Evolutionary conservation across 2,797 vertebrate species (phyloP).

Genomic region (Euthynnus affinis): DNA sequence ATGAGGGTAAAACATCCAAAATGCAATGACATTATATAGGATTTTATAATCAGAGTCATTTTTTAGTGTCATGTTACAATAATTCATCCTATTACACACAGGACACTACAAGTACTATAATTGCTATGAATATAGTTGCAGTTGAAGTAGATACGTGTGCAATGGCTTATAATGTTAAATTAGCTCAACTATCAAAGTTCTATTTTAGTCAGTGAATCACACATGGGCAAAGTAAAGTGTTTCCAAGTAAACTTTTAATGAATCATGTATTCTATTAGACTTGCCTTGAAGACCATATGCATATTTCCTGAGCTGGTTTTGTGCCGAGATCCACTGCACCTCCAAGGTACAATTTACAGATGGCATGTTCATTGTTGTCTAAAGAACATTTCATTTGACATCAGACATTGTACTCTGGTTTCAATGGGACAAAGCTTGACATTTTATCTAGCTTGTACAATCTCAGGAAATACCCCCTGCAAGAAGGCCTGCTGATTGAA

Average conservation of each 20-base stretch:
- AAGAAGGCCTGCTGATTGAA: conserved; percentile 54
- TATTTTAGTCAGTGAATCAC: conserved; percentile 46
- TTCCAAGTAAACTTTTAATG: conserved; percentile 57
- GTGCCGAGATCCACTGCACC: conserved; percentile 24
- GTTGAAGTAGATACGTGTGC: neutral
- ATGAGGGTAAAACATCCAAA: neutral
- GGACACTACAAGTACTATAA: neutral
- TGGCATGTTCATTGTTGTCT: conserved; percentile 52
- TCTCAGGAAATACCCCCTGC: conserved; percentile 55
- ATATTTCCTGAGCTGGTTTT: conserved; percentile 34
- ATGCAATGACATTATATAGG: neutral
- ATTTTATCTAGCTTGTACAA: conserved; percentile 67
- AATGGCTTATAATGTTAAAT: conserved; percentile 26
- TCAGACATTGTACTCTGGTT: conserved; percentile 55
- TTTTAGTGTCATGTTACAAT: neutral
- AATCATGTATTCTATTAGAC: conserved; percentile 41
- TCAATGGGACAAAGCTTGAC: conserved; percentile 65
- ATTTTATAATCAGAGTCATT: neutral
- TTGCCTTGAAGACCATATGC: conserved; percentile 23
- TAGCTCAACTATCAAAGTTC: conserved; percentile 3
- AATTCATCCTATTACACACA: neutral
- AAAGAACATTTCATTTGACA: conserved; percentile 71
- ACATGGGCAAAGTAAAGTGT: conserved; percentile 21
- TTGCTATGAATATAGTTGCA: conserved; percentile 3
- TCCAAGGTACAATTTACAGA: conserved; percentile 40